Base-by-base conservation (phyloP, 2,888 invertebrate genomes). In the Amphipoea lucens region DNA sequence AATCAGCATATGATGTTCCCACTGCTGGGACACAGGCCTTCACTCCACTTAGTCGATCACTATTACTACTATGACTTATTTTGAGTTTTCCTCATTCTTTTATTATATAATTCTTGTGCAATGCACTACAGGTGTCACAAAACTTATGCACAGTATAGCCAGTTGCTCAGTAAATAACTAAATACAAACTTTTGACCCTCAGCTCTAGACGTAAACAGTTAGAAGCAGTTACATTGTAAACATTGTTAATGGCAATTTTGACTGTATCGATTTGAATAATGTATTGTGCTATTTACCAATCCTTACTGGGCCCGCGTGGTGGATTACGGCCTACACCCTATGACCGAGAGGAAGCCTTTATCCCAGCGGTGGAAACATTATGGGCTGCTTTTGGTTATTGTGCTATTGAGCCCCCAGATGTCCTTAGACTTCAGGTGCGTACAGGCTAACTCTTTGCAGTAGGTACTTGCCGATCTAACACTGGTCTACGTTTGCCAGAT, bases 371-470 rank as follows among this genome's bases (percentile, higher is more conserved):
- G 12, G 12, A 12, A 45, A 45, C 3, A 45, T 12, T 45, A 45
- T 42, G 3, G 11, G 12, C 12, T 45, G 45, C 12, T 45, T 45
- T 12, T 45, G 45, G 3, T 45, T 48, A 48, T 12, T 48, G 23
- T 23, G 54, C 57, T 57, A 9, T 57, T 1, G 23, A 57, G 11
- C 4, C 23, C 23, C 23, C 57, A 57, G 57, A 11, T 23, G 66
- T 72, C 12, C 75, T 68, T 36, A 75, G 67, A 54, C n/a, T 54
- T 9, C 66, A 67, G 29, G 60, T 75, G 36, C 54, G 71, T 11
- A 67, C 71, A 17, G 71, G 67, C 11, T 76, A 17, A 51, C 48
- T 75, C 7, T 72, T 75, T 68, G 74, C 75, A 45, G 9, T 67
- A 42, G 62, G 67, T 9, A 40, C 23, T 20, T 66, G 12, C 65